phyloP scores from a whole-genome alignment of 1,140 invertebrate species.

The Melanaphis sacchari region DNA sequence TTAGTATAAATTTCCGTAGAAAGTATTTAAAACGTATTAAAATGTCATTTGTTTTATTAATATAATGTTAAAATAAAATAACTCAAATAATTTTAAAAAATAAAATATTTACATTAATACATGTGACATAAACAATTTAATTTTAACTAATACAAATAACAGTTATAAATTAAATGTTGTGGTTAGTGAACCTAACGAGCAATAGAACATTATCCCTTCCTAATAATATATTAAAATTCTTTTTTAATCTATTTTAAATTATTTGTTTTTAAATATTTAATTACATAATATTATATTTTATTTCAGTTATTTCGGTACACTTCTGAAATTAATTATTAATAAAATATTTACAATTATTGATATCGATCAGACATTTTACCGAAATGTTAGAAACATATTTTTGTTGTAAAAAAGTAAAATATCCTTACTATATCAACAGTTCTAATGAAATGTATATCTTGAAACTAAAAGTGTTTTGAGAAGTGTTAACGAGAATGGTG shows the following conservation, averaged over 20 bases:
- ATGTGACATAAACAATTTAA: not conserved
- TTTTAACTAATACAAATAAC: not conserved
- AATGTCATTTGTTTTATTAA: no score
- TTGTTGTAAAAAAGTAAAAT: not conserved
- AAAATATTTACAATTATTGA: not conserved
- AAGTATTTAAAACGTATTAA: no score
- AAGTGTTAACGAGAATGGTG: not conserved
- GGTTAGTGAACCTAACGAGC: not conserved
- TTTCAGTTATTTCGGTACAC: not conserved
- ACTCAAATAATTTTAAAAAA: no score
- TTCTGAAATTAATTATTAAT: not conserved
- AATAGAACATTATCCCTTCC: rapidly evolving
- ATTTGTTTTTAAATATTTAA: not conserved
- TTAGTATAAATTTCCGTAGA: no score
- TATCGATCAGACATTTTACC: not conserved
- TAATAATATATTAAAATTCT: not conserved
- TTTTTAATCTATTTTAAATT: not conserved
- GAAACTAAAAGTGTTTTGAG: not conserved
- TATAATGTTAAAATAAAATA: no score
- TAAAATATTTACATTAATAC: not conserved
- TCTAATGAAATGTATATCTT: not conserved
- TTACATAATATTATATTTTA: not conserved
- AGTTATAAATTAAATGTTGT: not conserved
- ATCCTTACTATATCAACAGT: not conserved
- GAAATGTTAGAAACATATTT: not conserved